phyloP scores from a whole-genome alignment of 1,140 invertebrate species.

The Agraylea sexmaculata region DNA sequence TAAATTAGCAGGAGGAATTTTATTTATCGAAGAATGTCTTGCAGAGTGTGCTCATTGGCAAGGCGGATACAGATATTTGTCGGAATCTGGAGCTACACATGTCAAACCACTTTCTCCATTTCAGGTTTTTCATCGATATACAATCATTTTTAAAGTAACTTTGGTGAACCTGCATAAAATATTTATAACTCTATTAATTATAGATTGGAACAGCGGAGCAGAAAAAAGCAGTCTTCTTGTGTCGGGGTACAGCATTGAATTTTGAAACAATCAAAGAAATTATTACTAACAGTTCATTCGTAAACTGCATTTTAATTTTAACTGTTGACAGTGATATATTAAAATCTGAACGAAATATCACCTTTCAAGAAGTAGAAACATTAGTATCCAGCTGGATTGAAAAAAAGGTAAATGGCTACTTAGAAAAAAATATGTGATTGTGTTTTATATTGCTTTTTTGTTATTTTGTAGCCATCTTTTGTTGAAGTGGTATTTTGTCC shows the following conservation, averaged over 20 bases:
- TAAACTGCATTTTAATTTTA: constrained; percentile 45
- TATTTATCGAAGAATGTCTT: constrained; percentile 45
- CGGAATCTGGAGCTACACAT: constrained; percentile 40
- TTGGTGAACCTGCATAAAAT: not conserved
- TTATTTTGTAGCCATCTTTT: constrained; percentile 38
- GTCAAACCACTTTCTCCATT: constrained; percentile 49
- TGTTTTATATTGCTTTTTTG: constrained; percentile 2
- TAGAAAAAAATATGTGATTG: not conserved
- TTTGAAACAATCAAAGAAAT: constrained; percentile 40
- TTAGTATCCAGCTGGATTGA: constrained; percentile 30
- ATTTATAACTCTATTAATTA: constrained; percentile 14
- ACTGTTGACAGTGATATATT: constrained; percentile 30
- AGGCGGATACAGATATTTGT: constrained; percentile 42
- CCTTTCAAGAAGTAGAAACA: constrained; percentile 26
- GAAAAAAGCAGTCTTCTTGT: constrained; percentile 48
- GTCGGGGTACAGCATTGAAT: constrained; percentile 37
- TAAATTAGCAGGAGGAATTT: constrained; percentile 45
- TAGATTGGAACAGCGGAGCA: constrained; percentile 31
- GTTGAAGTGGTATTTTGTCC: constrained; percentile 51
- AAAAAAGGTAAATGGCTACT: constrained; percentile 25
- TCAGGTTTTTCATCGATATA: constrained; percentile 33
- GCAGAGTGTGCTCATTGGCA: constrained; percentile 52
- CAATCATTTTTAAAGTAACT: not conserved
- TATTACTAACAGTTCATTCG: constrained; percentile 41
- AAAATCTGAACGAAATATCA: constrained; percentile 27